Base-by-base conservation (phyloP, 2,113 vertebrate species). In the Caranx ignobilis region DNA sequence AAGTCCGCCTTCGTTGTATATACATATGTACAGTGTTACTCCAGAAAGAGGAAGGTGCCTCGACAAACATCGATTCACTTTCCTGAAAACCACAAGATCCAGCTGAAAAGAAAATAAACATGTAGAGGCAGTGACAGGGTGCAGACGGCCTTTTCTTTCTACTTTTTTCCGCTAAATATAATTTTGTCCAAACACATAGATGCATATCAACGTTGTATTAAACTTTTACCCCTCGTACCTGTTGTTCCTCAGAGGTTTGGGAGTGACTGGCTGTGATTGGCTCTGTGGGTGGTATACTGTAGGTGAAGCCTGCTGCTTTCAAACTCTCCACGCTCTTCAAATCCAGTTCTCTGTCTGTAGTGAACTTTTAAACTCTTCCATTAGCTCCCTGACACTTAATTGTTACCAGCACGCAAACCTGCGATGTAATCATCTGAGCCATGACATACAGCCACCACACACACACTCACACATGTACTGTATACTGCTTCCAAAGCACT, bases 301-400 rank as follows among this genome's bases (percentile, higher is more conserved):
- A 32, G 69, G 55, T 72, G 34, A 60, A 31, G 43, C 39, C 62
- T 64, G 16, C 26, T 67, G 34, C 77, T 62, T 64, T 50, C 35
- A 73, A 31, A 26, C 59, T 62, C 50, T 48, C 37, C 10, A 5
- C 12, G 15, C 8, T 0, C 11, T 61, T 52, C 54, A 26, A 26
- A 47, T 18, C 35, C 52, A 32, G 39, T 50, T 62, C 52, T 74
- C 70, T 26, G 57, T 18, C 50, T 55, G 68, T 45, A 71, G 60
- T 88, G 85, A 91, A 92, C 85, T 90, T 91, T 90, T 87, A 87
- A 89, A 90, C 86, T 52, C 79, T 56, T 82, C 85, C 88, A 89
- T 90, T 87, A 87, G 71, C 83, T 86, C 88, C 62, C 69, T 89
- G 87, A 85, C 88, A 87, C 88, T 79, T 91, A 91, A 92, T 91